Evolutionary conservation across 1,140 invertebrate species (phyloP), one percentile per base, ranked within the genome.

Genomic region (Orius insidiosus): DNA sequence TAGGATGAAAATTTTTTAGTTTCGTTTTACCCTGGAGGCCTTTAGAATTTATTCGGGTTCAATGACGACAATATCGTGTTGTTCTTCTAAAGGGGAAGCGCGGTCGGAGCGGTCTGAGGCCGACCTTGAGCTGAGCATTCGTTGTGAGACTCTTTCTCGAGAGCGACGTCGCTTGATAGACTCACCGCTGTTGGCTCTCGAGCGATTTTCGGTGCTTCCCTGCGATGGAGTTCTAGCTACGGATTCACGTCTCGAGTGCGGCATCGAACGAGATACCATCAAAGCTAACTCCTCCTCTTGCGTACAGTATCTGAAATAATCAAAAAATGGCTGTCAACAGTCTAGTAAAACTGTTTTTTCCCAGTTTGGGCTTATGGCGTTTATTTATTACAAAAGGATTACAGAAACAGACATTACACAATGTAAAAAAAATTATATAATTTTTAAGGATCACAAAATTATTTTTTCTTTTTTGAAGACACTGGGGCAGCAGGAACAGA

Each of bases 381-480:
- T 24, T 24, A 24, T 24, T 24, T 7, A 24, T 4, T 24, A 24
- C 3, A 24, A 7, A 24, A 24, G 24, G 24, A 7, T 24, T 4
- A 24, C 24, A 24, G 24, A 24, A 24, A 24, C 3, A 24, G 3
- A 24, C 7, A 24, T 3, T 4, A 24, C 3, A 7, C 24, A 7
- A 24, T 24, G 3, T 4, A 24, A 24, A 24, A 24, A 24, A 24
- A 24, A 24, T 24, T 24, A 24, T 39, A 18, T 16, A 5, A 16
- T 39, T 39, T n/a, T n/a, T n/a, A n/a, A 18, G 6, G 13, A 19
- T 7, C 11, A 42, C 14, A 19, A 39, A 11, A 31, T 50, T 45
- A 52, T 43, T 75, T 75, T 42, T 68, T 70, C 50, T 64, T 68
- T 38, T 65, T 66, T 18, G 55, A 50, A 35, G 63, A 53, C 46